phyloP scores from a whole-genome alignment of 2,797 vertebrate genomes.

The Cossypha dichroa region DNA sequence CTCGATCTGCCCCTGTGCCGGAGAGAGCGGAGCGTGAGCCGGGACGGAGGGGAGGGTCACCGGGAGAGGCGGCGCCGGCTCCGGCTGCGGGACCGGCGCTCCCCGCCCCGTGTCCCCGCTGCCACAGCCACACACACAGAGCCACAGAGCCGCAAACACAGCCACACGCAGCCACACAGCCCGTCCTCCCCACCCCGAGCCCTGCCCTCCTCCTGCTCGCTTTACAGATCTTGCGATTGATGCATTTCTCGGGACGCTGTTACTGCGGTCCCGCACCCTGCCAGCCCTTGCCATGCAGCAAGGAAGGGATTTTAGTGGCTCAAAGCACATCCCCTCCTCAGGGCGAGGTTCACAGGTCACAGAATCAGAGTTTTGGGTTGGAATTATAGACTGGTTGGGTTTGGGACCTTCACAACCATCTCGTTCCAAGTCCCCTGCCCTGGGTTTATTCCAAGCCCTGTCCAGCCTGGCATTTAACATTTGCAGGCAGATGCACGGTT shows the following conservation, averaged over 20 bases:
- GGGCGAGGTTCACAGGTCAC: fast-evolving
- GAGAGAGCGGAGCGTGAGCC: slow-evolving; percentile 33
- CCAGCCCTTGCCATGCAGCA: fast-evolving
- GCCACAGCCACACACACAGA: background rate
- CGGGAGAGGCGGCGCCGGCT: background rate
- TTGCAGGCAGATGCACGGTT: background rate
- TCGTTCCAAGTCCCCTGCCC: background rate
- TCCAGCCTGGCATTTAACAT: background rate
- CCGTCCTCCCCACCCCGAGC: background rate
- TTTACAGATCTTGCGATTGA: fast-evolving
- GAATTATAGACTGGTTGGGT: no score
- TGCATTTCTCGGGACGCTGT: fast-evolving
- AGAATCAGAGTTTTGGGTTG: no score
- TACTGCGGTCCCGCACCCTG: fast-evolving
- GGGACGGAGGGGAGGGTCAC: background rate
- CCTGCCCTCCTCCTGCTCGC: background rate
- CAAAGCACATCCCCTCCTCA: fast-evolving
- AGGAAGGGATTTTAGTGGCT: fast-evolving
- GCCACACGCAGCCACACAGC: background rate
- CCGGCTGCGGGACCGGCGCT: background rate
- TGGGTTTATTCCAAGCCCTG: no score
- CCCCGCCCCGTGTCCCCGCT: background rate
- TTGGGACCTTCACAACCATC: background rate
- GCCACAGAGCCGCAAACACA: no score
- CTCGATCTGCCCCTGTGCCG: slow-evolving; percentile 87